Evolutionary conservation across 1,140 invertebrate genomes (phyloP).

Genomic region (Pogonus chalceus): DNA sequence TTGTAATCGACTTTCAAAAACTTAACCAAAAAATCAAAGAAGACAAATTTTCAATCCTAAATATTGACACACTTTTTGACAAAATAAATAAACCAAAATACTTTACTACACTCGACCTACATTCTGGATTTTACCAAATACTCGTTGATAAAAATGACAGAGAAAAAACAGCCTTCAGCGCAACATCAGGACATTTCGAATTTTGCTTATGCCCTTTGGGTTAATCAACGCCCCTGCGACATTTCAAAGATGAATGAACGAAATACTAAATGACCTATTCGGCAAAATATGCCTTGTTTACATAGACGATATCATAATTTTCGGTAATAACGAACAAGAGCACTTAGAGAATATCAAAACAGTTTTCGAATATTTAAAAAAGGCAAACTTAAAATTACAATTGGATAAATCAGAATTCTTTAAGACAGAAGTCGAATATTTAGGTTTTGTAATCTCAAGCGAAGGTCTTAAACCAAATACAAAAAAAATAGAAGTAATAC

Average conservation of each 20-base stretch:
- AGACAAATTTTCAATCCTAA: conserved; percentile 21
- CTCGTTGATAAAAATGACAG: conserved; percentile 27
- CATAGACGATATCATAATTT: conserved; percentile 30
- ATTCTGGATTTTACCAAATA: conserved; percentile 41
- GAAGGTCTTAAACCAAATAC: conserved; percentile 16
- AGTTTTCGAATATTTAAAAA: conserved; percentile 11
- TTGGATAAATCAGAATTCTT: conserved; percentile 27
- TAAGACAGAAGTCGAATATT: conserved; percentile 20
- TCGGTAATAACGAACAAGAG: background rate
- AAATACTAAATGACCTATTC: conserved; percentile 11
- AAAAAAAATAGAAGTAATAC: conserved; percentile 23
- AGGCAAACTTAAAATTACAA: conserved; percentile 22
- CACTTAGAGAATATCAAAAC: conserved; percentile 7
- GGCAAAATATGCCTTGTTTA: conserved; percentile 10
- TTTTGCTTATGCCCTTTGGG: conserved; percentile 28
- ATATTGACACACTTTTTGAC: conserved; percentile 38
- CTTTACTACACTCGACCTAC: conserved; percentile 36
- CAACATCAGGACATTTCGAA: conserved; percentile 28
- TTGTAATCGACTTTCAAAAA: too few species aligned
- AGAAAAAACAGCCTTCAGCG: conserved; percentile 37
- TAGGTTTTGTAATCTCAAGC: conserved; percentile 21
- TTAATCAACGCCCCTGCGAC: conserved; percentile 23
- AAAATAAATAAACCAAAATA: conserved; percentile 27
- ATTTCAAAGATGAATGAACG: conserved; percentile 29
- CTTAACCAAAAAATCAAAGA: background rate